Evolutionary conservation across 2,888 invertebrate species (phyloP).

Genomic region (Eupeodes luniger): DNA sequence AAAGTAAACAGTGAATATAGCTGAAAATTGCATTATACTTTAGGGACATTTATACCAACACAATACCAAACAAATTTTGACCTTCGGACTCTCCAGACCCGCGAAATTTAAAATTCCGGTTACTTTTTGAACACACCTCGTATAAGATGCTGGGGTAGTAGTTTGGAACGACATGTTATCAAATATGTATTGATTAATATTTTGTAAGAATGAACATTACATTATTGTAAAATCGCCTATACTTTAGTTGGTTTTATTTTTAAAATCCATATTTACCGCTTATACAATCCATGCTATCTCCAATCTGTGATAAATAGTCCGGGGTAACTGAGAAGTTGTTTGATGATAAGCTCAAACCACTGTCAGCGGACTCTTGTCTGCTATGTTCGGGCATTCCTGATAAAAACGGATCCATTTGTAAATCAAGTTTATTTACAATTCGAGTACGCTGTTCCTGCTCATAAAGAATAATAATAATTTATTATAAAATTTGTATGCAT

Average conservation of each 20-base stretch:
- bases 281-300: constrained; percentile 95
- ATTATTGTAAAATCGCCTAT: too few species aligned
- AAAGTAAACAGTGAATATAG: too few species aligned
- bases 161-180: too few species aligned
- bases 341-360: constrained; percentile 95
- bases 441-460: constrained; percentile 63
- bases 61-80: too few species aligned
- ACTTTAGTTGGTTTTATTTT: not conserved
- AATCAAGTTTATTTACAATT: constrained; percentile 67
- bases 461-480: not conserved
- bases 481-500: not conserved
- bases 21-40: too few species aligned
- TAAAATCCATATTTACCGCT: constrained; percentile 85
- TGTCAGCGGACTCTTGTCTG: constrained; percentile 97
- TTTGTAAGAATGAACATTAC: too few species aligned
- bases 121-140: too few species aligned
- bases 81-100: too few species aligned
- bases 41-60: too few species aligned
- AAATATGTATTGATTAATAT: too few species aligned
- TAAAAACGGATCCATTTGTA: constrained; percentile 89
- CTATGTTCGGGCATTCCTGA: constrained; percentile 94
- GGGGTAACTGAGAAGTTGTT: constrained; percentile 95
- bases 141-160: too few species aligned
- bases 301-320: constrained; percentile 95
- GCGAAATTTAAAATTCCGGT: too few species aligned